phyloP scores from a whole-genome alignment of 2,888 invertebrate genomes.

The Sphecodes monilicornis region DNA sequence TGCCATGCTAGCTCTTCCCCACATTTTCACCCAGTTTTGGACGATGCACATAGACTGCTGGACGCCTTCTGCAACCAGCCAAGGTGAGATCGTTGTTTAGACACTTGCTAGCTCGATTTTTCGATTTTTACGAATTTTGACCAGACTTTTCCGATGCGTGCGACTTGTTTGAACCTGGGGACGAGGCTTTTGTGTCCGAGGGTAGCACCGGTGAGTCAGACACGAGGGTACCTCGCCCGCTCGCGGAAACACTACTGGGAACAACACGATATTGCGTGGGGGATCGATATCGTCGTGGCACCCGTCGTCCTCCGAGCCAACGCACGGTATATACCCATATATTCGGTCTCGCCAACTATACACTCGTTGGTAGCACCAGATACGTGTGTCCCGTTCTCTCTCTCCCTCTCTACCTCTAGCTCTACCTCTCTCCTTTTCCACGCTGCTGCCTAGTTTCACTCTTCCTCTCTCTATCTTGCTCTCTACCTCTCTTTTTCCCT shows the following conservation, averaged over 20 bases:
- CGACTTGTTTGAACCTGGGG: not conserved
- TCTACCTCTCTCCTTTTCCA: not conserved
- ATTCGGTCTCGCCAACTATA: not conserved
- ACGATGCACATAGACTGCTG: not conserved
- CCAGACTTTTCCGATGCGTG: not conserved
- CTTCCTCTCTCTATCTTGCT: not conserved
- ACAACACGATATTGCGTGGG: constrained; percentile 77
- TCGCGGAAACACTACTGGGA: constrained; percentile 56
- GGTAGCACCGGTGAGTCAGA: constrained; percentile 37
- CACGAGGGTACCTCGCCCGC: constrained; percentile 54
- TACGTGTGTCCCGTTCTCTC: constrained; percentile 23
- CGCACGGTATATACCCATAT: constrained; percentile 21
- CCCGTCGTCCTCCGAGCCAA: constrained; percentile 70
- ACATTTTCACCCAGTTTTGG: constrained; percentile 67
- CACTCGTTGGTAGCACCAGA: constrained; percentile 11
- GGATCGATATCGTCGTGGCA: constrained; percentile 81
- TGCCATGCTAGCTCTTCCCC: constrained; percentile 78
- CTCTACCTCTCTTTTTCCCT: constrained; percentile 16
- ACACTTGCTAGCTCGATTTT: not conserved
- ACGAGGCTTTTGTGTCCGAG: not conserved
- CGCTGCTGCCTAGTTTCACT: not conserved
- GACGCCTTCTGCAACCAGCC: constrained; percentile 5
- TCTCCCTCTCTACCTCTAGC: constrained; percentile 9
- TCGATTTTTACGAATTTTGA: not conserved
- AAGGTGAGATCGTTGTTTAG: not conserved